A percentile compares a stretch with the other conserved stretches of the same genome.
phyloP scores from a whole-genome alignment of 2,888 invertebrate species.

The Anoplius nigerrimus region DNA sequence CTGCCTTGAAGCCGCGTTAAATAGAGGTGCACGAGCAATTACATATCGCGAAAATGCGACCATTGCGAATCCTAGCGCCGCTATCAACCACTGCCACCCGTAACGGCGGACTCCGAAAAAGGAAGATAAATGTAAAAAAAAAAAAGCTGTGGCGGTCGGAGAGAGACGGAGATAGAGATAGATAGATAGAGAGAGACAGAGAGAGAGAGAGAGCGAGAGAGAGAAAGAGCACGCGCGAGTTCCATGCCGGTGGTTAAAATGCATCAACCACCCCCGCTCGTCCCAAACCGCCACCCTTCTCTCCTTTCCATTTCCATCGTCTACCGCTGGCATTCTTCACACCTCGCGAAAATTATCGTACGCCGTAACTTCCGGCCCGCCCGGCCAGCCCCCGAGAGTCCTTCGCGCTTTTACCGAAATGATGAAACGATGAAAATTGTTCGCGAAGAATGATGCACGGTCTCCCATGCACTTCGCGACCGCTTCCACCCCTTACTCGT shows the following conservation, averaged over 20 bases:
- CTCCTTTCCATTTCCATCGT: conserved; percentile 7
- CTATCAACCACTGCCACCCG: conserved; percentile 52
- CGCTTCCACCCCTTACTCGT: neutral
- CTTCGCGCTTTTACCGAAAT: conserved; percentile 30
- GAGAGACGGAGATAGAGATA: neutral
- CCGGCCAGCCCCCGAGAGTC: conserved; percentile 28
- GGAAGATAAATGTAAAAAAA: conserved; percentile 49
- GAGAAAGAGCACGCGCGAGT: neutral
- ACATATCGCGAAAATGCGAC: conserved; percentile 50
- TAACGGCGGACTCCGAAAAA: conserved; percentile 40
- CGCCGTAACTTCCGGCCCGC: conserved; percentile 39
- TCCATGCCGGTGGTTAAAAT: conserved; percentile 44
- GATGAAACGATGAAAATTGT: conserved; percentile 35
- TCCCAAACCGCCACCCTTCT: conserved; percentile 5
- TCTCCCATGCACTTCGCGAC: conserved; percentile 10
- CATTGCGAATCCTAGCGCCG: conserved; percentile 26
- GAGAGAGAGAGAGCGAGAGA: neutral
- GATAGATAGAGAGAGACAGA: neutral
- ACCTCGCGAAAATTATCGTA: conserved; percentile 50
- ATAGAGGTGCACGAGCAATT: conserved; percentile 47
- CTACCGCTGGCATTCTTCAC: conserved; percentile 43
- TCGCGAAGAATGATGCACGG: conserved; percentile 36
- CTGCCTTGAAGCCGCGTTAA: conserved; percentile 45
- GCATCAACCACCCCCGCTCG: conserved; percentile 38
- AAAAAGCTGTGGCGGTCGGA: too few species aligned